Evolutionary conservation across 1,140 invertebrate species (phyloP), one percentile per base, ranked within the genome.

Genomic region (Drosophila mauritiana): DNA sequence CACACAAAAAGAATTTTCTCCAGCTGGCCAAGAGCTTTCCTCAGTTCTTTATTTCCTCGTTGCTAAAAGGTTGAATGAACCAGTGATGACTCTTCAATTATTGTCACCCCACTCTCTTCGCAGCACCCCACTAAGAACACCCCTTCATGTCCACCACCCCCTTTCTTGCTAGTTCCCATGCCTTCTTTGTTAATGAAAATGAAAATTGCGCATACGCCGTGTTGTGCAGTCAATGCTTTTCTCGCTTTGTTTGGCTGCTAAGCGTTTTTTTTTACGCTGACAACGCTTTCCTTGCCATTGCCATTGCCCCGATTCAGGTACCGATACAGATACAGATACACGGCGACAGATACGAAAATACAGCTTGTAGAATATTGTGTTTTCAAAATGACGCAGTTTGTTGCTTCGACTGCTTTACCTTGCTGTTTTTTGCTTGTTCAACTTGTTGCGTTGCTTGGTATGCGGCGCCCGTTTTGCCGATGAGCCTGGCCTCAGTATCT

Each of bases 191-290:
- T 67, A 54, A 72, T 83, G 55, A 83, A 88, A 70, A 88, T 73
- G 78, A 78, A 86, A 88, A 88, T 86, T 86, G 83, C 83, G 79
- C 83, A 86, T 83, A 88, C 83, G 76, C 22, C 70, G 46, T 51
- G 58, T 74, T 80, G 78, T 57, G 48, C 73, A 78, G 79, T 77
- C 53, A 61, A 65, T 80, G 65, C 67, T 80, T 85, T 55, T 51
- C 61, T 56, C 43, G 54, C 54, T 76, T 83, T 86, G 68, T 85
- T 73, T 49, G 51, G 51, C 57, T 52, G 49, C 58, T 57, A 69
- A 57, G 64, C 48, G 27, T 65, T 79, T 83, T 80, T 78, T 82
- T 86, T 85, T 64, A 79, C 70, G 74, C 58, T 57, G 61, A 45
- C 48, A 65, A 54, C 62, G 43, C 36, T 73, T 69, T 49, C 51